Base-by-base conservation (phyloP, 2,888 invertebrate genomes). In the Petrolisthes manimaculis region DNA sequence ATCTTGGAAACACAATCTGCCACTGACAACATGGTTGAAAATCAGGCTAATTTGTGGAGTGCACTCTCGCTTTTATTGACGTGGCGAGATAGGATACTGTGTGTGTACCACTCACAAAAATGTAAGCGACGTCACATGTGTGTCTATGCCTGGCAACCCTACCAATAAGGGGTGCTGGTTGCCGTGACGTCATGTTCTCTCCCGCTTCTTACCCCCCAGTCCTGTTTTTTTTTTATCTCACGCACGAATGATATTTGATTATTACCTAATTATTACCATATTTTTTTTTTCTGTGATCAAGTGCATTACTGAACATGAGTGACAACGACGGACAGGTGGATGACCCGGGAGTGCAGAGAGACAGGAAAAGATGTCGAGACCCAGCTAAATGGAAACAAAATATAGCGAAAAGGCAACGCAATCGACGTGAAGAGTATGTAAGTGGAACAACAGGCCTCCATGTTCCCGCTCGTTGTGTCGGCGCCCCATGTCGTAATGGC, bases 81-180 rank as follows among this genome's bases (percentile, higher is more conserved):
- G 6, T 14, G 14, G 8, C 61, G 8, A 61, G 61, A 61, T 9
- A 61, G 14, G 14, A 9, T 61, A 14, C 61, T 9, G 8, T 61
- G 8, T 9, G 61, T 9, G 61, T 61, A n/a, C 14, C 14, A 61
- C 61, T 14, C 14, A 14, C 14, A 14, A 9, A 14, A 61, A 14
- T 14, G 61, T 61, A 61, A 9, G 8, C 61, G 61, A 6, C 61
- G 14, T 6, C 3, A 3, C 1, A 1, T 2, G 61, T 2, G 3
- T 1, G 3, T 3, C 2, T 18, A 3, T 1, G 61, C 0, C 1
- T 61, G 61, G 3, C 2, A 6, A 61, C 2, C 61, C 1, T 2
- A 61, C 3, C 2, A 3, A 3, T 2, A 3, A 3, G 0, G 3
- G 1, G 61, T 0, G 3, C 1, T 9, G 1, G 3, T 0, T 61